These are phyloP conservation scores for Sebastes iracundus DNA, from an alignment of 2,797 vertebrate genomes.

Conservation along the genomic window DNA sequence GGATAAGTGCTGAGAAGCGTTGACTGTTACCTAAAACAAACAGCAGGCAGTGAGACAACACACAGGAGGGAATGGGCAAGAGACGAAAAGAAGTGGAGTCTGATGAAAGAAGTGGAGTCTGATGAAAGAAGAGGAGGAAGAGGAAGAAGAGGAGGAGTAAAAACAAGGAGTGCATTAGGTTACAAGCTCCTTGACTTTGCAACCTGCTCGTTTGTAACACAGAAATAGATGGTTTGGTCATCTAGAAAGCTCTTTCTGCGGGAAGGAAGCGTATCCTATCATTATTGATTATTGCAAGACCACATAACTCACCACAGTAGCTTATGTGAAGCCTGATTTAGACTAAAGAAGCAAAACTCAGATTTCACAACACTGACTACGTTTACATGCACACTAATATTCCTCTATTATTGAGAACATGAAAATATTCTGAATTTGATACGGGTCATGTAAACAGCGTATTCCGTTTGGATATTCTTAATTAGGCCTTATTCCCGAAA, in stretches of 20 bases:
- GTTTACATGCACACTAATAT: too few relatives aligned
- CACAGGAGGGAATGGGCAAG: not conserved
- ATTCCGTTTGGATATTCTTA: too few relatives aligned
- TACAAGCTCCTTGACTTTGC: not conserved
- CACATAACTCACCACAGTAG: not conserved
- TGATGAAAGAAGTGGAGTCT: not conserved
- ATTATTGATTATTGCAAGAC: not conserved
- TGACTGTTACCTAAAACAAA: constrained; percentile 62
- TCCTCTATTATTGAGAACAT: too few relatives aligned
- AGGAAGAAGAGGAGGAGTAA: not conserved
- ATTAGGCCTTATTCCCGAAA: too few relatives aligned
- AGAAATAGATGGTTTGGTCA: not conserved
- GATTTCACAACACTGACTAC: not conserved
- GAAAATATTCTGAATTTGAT: too few relatives aligned
- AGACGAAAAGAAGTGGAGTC: not conserved
- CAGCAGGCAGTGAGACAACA: constrained; percentile 29
- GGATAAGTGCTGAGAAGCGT: constrained; percentile 56
- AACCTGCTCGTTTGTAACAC: not conserved
- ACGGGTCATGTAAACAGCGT: too few relatives aligned
- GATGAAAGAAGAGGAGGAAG: not conserved
- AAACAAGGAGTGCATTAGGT: not conserved
- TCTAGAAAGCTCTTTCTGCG: not conserved
- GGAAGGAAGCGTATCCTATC: not conserved
- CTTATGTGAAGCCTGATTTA: not conserved
- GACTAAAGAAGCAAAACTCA: not conserved